These are phyloP conservation scores for Trypoxylon attenuatum DNA, from an alignment of 2,888 invertebrate genomes.

Conservation along the genomic window DNA sequence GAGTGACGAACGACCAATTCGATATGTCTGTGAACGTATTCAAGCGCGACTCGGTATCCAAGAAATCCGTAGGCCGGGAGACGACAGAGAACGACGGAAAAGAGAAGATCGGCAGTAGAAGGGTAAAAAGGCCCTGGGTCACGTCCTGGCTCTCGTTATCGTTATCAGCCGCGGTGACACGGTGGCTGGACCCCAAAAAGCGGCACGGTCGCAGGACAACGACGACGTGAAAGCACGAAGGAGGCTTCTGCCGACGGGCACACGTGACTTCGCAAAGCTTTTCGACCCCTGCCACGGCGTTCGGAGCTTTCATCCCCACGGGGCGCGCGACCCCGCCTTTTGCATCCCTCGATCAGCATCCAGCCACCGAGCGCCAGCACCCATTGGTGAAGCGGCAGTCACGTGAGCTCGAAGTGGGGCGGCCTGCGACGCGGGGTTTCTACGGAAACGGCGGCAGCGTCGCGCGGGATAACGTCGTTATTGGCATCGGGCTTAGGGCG, in stretches of 20 bases:
- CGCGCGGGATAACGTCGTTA: slow-evolving; percentile 72
- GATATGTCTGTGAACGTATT: too few relatives aligned
- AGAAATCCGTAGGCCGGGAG: too few relatives aligned
- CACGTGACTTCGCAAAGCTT: slow-evolving; percentile 73
- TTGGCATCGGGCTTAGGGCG: slow-evolving; percentile 62
- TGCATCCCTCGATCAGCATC: slow-evolving; percentile 82
- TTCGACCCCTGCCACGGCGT: slow-evolving; percentile 60
- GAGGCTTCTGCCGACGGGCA: slow-evolving; percentile 64
- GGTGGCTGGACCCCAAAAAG: slow-evolving; percentile 47
- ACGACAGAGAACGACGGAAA: too few relatives aligned
- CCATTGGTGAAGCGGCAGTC: slow-evolving; percentile 63
- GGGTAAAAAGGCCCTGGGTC: slow-evolving; percentile 17
- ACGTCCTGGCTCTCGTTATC: slow-evolving; percentile 48
- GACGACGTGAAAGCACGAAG: slow-evolving; percentile 67
- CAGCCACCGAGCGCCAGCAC: slow-evolving; percentile 47
- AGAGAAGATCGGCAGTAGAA: not conserved
- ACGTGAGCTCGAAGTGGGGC: slow-evolving; percentile 61
- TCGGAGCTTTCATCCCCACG: slow-evolving; percentile 76
- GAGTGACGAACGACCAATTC: too few relatives aligned
- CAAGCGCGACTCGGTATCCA: too few relatives aligned
- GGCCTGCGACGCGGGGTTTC: slow-evolving; percentile 61
- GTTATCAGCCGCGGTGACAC: slow-evolving; percentile 49
- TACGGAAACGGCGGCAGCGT: slow-evolving; percentile 65
- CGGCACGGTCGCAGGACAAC: slow-evolving; percentile 46
- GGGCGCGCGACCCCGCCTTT: slow-evolving; percentile 79